Conservation (phyloP, 2,113 vertebrate species). For the Cardinalis cardinalis region DNA sequence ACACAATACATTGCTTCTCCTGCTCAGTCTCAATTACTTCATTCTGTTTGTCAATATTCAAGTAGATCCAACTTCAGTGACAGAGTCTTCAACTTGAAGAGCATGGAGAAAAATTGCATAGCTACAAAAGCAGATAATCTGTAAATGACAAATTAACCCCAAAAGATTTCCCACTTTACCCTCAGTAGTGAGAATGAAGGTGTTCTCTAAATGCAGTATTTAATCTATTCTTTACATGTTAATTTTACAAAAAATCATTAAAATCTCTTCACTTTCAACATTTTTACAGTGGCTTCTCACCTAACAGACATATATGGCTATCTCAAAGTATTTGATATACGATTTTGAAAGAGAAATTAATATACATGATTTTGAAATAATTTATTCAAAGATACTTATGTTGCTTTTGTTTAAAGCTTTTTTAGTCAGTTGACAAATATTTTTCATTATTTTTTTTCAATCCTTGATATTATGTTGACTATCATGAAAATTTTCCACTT, state of each 20-base stretch:
- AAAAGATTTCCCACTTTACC: not conserved
- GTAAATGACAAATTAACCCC: not conserved
- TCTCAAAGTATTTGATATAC: not conserved
- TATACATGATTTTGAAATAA: not conserved
- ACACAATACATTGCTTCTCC: not conserved
- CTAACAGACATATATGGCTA: not conserved
- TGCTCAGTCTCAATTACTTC: not conserved
- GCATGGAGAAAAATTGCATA: not conserved
- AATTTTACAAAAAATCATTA: slow-evolving; percentile 20
- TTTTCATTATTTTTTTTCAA: not conserved
- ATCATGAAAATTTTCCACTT: not conserved
- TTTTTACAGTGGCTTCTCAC: not conserved
- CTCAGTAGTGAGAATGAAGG: slow-evolving; percentile 18
- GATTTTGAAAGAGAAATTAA: not conserved
- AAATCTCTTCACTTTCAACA: not conserved
- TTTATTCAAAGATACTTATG: not conserved
- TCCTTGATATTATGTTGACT: not conserved
- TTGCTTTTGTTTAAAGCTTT: not conserved
- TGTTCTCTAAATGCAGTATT: not conserved
- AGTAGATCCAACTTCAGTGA: not conserved
- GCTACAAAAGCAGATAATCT: not conserved
- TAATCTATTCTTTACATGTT: not conserved
- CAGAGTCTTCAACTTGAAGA: not conserved
- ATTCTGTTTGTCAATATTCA: not conserved
- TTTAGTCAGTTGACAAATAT: not conserved